phyloP scores from a whole-genome alignment of 1,140 invertebrate species.

The Heliconius eleuchia region DNA sequence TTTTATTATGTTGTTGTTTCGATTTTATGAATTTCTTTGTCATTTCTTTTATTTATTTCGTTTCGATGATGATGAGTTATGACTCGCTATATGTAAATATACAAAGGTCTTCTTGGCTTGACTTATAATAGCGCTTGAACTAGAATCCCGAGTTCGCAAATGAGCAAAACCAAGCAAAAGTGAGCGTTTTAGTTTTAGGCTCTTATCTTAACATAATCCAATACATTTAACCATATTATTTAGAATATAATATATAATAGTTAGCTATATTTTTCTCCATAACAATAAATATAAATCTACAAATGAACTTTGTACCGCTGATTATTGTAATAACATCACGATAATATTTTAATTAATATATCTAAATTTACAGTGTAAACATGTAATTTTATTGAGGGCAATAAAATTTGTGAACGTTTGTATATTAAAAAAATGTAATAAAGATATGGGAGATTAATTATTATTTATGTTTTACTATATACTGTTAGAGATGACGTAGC shows the following conservation, averaged over 20 bases:
- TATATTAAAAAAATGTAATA: constrained; percentile 16
- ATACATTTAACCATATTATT: no score
- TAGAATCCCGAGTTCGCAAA: neutral
- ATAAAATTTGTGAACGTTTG: constrained; percentile 17
- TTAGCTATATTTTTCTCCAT: neutral
- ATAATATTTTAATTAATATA: constrained; percentile 30
- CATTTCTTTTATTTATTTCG: no score
- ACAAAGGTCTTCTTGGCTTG: neutral
- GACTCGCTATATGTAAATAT: no score
- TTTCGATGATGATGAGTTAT: no score
- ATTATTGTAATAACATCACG: constrained; percentile 16
- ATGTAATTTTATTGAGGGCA: constrained; percentile 24
- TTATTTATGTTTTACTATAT: neutral
- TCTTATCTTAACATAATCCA: no score
- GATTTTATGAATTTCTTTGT: neutral
- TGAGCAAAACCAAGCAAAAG: no score
- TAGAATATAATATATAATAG: no score
- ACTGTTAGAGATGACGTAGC: neutral
- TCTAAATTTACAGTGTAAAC: constrained; percentile 23
- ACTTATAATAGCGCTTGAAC: neutral
- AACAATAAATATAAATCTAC: constrained; percentile 8
- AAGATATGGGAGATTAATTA: neutral
- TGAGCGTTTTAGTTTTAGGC: no score
- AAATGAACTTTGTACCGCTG: constrained; percentile 24
- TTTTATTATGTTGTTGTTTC: constrained; percentile 5